phyloP scores from a whole-genome alignment of 2,888 invertebrate genomes.

The Chymomyza amoena region DNA sequence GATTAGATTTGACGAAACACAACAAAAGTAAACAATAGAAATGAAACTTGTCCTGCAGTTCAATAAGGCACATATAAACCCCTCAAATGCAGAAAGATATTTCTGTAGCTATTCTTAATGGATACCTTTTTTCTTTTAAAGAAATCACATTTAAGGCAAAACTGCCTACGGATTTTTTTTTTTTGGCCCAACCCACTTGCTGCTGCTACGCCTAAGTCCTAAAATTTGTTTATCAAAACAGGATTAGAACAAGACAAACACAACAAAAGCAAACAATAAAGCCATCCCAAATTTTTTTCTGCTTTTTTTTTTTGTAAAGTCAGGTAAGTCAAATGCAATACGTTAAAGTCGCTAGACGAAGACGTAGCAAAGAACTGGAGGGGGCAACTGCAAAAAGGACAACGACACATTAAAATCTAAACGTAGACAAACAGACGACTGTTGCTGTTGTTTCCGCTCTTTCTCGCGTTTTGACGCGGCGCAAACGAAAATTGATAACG shows the following conservation, averaged over 20 bases:
- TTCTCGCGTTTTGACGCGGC: background rate
- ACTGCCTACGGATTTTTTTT: background rate
- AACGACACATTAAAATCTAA: background rate
- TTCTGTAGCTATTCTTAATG: no score
- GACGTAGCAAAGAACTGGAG: no score
- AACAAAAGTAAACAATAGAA: no score
- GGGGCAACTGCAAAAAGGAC: background rate
- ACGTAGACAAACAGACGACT: background rate
- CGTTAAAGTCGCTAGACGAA: background rate
- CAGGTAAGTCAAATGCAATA: background rate
- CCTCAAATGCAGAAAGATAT: no score
- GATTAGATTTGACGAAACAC: no score
- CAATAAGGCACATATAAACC: no score
- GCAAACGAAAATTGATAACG: background rate
- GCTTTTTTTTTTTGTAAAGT: background rate
- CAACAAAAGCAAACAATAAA: background rate
- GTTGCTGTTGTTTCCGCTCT: background rate
- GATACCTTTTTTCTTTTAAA: no score
- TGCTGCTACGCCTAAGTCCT: background rate
- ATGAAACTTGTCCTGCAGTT: no score
- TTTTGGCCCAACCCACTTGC: background rate
- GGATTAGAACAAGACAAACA: background rate
- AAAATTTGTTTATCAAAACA: constrained; percentile 1
- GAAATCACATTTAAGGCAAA: background rate
- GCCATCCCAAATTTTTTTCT: background rate